A percentile compares a stretch with the other conserved stretches of the same genome.
phyloP scores from a whole-genome alignment of 1,140 invertebrate genomes.

The Drosophila rufa region DNA sequence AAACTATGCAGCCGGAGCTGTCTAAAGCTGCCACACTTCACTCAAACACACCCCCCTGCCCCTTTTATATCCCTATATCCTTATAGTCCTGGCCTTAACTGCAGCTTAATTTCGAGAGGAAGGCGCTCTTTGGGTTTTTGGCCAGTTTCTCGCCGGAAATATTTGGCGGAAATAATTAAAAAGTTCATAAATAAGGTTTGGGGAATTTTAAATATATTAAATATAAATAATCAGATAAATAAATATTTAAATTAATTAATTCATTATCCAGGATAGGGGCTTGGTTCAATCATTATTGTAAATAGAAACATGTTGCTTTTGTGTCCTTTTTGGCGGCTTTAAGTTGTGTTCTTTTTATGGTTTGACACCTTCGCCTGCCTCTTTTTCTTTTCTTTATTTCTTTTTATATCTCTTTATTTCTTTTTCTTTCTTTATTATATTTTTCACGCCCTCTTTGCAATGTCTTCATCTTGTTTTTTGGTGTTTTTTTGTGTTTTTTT shows the following conservation, averaged over 20 bases:
- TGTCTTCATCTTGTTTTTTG: constrained; percentile 26
- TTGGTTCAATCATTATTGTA: neutral
- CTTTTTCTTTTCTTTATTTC: constrained; percentile 9
- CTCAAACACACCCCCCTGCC: neutral
- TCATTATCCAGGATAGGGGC: neutral
- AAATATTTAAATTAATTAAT: no score
- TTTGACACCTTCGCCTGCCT: constrained; percentile 43
- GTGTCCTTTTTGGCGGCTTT: neutral
- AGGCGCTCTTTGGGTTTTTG: neutral
- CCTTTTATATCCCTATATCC: neutral
- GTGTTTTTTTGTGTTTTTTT: neutral
- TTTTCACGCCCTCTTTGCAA: constrained; percentile 19
- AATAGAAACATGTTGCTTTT: neutral
- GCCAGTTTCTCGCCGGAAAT: constrained; percentile 7
- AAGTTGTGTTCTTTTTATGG: constrained; percentile 11
- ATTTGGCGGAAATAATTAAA: neutral
- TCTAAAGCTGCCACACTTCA: constrained; percentile 51
- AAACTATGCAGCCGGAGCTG: constrained; percentile 51
- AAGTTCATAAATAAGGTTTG: neutral
- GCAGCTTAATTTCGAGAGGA: neutral
- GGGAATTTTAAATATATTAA: neutral
- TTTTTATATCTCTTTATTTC: neutral
- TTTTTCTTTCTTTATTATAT: neutral
- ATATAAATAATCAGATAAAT: neutral
- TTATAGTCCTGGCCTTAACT: neutral